Conservation (phyloP, 2,797 vertebrate species). For the Muscicapa striata region DNA sequence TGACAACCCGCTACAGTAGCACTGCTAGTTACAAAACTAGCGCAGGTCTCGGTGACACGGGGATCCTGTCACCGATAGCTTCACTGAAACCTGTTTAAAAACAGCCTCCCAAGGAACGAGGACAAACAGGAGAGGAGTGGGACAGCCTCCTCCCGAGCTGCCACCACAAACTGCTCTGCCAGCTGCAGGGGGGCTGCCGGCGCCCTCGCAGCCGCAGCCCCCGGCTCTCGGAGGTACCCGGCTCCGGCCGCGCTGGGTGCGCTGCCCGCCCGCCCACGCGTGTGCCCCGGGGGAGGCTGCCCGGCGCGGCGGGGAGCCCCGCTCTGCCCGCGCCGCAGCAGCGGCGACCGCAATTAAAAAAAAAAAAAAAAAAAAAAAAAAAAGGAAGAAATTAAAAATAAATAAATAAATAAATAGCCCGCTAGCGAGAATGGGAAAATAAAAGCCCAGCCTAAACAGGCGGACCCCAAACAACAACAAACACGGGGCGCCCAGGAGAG, state of each 20-base stretch:
- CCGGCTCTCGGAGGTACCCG: background rate
- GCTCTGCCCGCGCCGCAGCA: background rate
- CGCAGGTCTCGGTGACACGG: background rate
- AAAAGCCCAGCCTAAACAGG: background rate
- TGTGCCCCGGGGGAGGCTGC: background rate
- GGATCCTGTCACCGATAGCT: background rate
- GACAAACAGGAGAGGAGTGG: background rate
- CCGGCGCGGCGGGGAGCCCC: background rate
- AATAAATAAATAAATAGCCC: background rate
- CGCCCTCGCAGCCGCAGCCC: background rate
- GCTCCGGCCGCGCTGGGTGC: background rate
- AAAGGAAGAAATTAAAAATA: accelerated
- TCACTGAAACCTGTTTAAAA: background rate
- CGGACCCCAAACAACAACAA: background rate
- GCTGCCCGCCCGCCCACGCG: background rate
- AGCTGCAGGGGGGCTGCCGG: background rate
- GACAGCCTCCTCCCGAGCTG: background rate
- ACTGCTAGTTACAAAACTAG: background rate
- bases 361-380: background rate
- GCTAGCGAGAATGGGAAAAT: background rate
- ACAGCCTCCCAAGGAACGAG: background rate
- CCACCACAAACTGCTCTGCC: background rate
- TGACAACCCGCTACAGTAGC: background rate
- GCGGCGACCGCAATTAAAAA: background rate
- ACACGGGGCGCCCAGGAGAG: background rate